A percentile compares a stretch with the other conserved stretches of the same genome.
phyloP scores from a whole-genome alignment of 2,113 vertebrate species.

The Hippolais icterina region DNA sequence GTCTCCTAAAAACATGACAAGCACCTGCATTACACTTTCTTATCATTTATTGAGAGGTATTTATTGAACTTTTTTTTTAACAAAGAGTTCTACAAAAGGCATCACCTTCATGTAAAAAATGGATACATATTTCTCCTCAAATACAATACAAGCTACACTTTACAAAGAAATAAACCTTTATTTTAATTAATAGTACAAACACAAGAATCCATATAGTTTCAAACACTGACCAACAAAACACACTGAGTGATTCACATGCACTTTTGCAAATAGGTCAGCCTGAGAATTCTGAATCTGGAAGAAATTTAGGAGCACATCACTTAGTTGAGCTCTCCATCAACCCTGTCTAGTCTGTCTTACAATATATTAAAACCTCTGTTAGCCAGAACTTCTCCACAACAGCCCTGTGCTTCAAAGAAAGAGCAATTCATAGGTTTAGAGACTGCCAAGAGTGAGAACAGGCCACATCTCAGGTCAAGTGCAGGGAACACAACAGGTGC shows the following conservation, averaged over 20 bases:
- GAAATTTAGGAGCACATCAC: neutral
- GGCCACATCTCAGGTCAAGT: neutral
- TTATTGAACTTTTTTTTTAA: neutral
- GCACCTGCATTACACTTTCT: neutral
- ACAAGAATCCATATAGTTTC: neutral
- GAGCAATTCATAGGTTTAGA: fast-evolving
- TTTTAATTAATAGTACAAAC: neutral
- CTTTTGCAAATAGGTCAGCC: neutral
- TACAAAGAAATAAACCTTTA: neutral
- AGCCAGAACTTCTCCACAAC: neutral
- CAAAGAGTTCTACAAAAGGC: neutral
- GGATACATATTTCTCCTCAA: neutral
- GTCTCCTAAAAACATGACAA: neutral
- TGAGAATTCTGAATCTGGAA: neutral
- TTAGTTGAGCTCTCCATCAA: neutral
- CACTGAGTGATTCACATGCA: neutral
- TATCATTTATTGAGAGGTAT: neutral
- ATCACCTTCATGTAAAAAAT: neutral
- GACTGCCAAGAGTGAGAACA: neutral
- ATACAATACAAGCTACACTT: neutral
- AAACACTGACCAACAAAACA: neutral
- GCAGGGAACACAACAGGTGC: neutral
- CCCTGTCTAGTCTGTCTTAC: neutral
- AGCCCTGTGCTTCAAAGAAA: neutral
- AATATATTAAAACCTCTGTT: fast-evolving